Percentiles rank a stretch among this genome's conserved stretches.
Evolutionary conservation across 2,888 invertebrate genomes (phyloP).

Genomic region (Melolontha melolontha): DNA sequence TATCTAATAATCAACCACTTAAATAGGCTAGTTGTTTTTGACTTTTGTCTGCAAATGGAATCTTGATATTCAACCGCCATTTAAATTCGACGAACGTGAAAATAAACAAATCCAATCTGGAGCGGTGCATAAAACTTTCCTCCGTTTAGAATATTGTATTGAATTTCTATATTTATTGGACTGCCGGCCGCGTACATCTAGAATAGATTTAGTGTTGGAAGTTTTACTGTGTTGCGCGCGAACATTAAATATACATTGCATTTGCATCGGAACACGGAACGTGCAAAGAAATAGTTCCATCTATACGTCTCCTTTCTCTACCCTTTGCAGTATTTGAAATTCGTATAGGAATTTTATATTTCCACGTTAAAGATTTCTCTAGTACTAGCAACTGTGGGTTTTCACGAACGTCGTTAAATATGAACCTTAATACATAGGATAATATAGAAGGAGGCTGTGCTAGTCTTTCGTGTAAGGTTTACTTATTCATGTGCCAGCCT

Average conservation of each 20-base stretch:
- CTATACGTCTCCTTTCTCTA: background rate
- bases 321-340: background rate
- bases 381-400: too few relatives aligned
- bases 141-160: conserved; percentile 41
- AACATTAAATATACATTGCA: conserved; percentile 37
- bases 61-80: too few relatives aligned
- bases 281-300: conserved; percentile 8
- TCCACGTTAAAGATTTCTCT: too few relatives aligned
- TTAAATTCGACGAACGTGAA: conserved; percentile 1
- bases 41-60: too few relatives aligned
- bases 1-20: too few relatives aligned
- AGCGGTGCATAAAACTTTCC: conserved; percentile 35
- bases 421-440: too few relatives aligned
- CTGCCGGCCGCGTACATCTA: conserved; percentile 28
- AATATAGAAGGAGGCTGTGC: too few relatives aligned
- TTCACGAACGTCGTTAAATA: too few relatives aligned
- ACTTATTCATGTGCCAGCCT: too few relatives aligned
- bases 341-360: too few relatives aligned
- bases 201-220: conserved; percentile 37
- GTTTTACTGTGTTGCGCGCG: conserved; percentile 22
- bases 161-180: conserved; percentile 40
- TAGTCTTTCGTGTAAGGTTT: too few relatives aligned
- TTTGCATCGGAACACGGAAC: conserved; percentile 22
- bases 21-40: too few relatives aligned
- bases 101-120: conserved; percentile 37